A percentile compares a stretch with the other conserved stretches of the same genome.
Conservation (phyloP, 2,888 invertebrate species). For the Nemoura dubitans region DNA sequence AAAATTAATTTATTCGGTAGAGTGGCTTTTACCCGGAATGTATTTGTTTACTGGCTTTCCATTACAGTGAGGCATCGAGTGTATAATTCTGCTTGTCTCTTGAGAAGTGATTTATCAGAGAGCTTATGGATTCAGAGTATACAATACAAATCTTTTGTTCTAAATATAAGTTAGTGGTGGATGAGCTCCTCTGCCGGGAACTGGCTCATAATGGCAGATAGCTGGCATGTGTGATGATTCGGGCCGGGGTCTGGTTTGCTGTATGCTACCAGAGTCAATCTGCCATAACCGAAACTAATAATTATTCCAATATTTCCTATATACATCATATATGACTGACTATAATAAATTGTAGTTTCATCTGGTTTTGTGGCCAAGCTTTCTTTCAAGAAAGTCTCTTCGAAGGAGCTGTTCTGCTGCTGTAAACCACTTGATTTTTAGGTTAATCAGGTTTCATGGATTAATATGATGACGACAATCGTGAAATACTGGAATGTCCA, state of each 20-base stretch:
- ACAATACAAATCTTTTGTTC: constrained; percentile 41
- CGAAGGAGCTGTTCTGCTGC: too few species aligned
- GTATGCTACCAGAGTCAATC: background rate
- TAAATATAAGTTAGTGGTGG: constrained; percentile 19
- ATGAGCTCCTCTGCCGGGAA: background rate
- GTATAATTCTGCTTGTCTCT: constrained; percentile 16
- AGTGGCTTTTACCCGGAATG: constrained; percentile 13
- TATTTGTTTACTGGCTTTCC: constrained; percentile 35
- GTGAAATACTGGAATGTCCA: constrained; percentile 4
- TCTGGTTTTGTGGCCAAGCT: background rate
- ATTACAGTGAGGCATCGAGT: constrained; percentile 28
- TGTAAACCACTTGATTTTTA: background rate
- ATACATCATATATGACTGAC: background rate
- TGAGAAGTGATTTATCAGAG: constrained; percentile 32
- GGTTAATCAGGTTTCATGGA: background rate
- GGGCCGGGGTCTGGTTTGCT: background rate
- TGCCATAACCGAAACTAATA: background rate
- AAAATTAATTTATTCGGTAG: constrained; percentile 7
- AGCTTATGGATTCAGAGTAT: constrained; percentile 34
- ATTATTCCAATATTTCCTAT: background rate
- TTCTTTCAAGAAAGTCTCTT: background rate
- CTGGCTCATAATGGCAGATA: background rate
- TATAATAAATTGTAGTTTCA: background rate
- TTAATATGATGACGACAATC: background rate
- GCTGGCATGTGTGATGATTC: too few species aligned